Evolutionary conservation across 64 coral and sea anemone genomes (phyloP).

Genomic region (Dendrophyllia cribrosa): DNA sequence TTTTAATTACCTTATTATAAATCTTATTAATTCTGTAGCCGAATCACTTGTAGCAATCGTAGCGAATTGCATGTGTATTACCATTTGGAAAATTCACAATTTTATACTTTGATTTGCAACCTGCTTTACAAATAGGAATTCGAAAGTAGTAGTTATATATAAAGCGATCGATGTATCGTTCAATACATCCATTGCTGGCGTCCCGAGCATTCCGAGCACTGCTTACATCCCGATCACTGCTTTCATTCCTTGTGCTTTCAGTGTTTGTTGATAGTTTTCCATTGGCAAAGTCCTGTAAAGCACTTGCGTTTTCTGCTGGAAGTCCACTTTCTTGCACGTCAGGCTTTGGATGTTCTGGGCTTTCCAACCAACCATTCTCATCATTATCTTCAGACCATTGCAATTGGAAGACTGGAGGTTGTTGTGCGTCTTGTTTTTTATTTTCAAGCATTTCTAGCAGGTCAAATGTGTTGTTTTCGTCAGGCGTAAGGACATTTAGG

Average conservation of each 20-base stretch:
- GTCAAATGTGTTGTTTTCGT: not conserved
- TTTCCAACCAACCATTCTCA: not conserved
- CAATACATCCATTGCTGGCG: not conserved
- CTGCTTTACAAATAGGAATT: conserved; percentile 5
- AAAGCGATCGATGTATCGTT: not conserved
- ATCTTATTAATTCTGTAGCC: no score
- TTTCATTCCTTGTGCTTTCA: not conserved
- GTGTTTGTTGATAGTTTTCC: not conserved
- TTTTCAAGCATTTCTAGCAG: not conserved
- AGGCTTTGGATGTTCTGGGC: not conserved
- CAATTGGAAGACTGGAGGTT: no score
- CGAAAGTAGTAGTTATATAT: not conserved
- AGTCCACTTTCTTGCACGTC: not conserved
- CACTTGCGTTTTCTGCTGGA: not conserved
- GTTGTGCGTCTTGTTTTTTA: no score
- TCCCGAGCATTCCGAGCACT: not conserved
- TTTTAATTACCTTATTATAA: no score
- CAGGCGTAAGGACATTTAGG: not conserved
- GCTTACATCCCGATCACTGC: not conserved
- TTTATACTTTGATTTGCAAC: not conserved
- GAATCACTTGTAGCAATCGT: not conserved
- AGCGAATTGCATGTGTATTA: not conserved
- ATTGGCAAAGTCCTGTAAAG: not conserved
- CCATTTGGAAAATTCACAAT: not conserved
- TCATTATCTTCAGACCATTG: not conserved